Conservation (phyloP, 1,140 invertebrate species). For the Bombus huntii region DNA sequence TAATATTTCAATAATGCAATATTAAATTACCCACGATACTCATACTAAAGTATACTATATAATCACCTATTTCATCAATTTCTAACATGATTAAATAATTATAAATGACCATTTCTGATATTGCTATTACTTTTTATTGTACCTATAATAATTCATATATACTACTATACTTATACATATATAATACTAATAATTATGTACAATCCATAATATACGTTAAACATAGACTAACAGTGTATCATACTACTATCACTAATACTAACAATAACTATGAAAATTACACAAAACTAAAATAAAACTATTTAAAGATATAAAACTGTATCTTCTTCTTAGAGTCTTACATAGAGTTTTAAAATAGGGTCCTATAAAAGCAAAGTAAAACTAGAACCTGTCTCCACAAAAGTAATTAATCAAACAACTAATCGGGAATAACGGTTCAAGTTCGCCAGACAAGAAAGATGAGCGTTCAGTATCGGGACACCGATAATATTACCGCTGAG, state of each 20-base stretch:
- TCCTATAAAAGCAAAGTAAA: neutral
- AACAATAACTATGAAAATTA: neutral
- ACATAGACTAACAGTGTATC: neutral
- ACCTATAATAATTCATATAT: neutral
- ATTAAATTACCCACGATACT: neutral
- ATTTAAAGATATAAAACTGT: neutral
- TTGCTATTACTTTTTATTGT: neutral
- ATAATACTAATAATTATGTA: neutral
- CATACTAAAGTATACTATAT: neutral
- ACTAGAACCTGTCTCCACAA: neutral
- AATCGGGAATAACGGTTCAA: neutral
- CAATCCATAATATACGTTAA: neutral
- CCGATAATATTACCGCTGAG: neutral
- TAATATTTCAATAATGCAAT: neutral
- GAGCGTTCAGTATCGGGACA: neutral
- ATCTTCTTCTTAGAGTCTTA: neutral
- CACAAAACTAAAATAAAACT: neutral
- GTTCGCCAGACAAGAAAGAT: neutral
- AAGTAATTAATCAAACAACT: neutral
- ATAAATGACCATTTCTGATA: neutral
- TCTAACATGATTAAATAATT: no score
- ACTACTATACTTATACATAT: no score
- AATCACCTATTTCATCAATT: neutral
- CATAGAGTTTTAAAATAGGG: neutral
- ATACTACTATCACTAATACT: neutral